These are phyloP conservation scores for Homarus gammarus DNA, from an alignment of 2,888 invertebrate species.

Conservation along the genomic window DNA sequence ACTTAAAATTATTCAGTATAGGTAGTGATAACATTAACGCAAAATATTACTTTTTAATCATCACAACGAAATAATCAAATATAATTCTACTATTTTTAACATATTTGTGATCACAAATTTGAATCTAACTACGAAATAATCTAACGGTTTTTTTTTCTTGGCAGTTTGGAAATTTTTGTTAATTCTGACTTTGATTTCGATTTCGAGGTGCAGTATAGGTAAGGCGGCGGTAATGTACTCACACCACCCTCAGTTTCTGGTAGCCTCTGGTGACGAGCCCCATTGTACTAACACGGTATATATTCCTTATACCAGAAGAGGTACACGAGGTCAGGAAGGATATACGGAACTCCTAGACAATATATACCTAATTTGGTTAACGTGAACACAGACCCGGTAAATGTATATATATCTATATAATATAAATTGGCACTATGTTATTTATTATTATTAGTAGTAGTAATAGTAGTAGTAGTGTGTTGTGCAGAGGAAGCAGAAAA, in stretches of 20 bases:
- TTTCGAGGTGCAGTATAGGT: too few relatives aligned
- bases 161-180: too few relatives aligned
- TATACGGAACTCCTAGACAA: conserved; percentile 20
- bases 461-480: background rate
- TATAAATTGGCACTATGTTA: conserved; percentile 58
- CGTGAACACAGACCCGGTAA: conserved; percentile 38
- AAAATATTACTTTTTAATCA: too few relatives aligned
- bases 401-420: background rate
- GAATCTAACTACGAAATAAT: too few relatives aligned
- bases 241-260: too few relatives aligned
- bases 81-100: background rate
- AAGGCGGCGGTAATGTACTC: too few relatives aligned
- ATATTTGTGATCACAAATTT: too few relatives aligned
- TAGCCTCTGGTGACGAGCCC: background rate
- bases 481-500: conserved; percentile 30
- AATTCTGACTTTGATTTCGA: too few relatives aligned
- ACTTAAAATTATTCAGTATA: too few relatives aligned
- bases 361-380: conserved; percentile 27
- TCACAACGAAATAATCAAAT: too few relatives aligned
- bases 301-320: conserved; percentile 21
- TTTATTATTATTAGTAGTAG: conserved; percentile 35
- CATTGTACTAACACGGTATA: conserved; percentile 51
- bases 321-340: conserved; percentile 31
- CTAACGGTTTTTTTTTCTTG: too few relatives aligned
- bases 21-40: too few relatives aligned